Conservation (phyloP, 1,140 invertebrate species). For the Neotoxoptera formosana region DNA sequence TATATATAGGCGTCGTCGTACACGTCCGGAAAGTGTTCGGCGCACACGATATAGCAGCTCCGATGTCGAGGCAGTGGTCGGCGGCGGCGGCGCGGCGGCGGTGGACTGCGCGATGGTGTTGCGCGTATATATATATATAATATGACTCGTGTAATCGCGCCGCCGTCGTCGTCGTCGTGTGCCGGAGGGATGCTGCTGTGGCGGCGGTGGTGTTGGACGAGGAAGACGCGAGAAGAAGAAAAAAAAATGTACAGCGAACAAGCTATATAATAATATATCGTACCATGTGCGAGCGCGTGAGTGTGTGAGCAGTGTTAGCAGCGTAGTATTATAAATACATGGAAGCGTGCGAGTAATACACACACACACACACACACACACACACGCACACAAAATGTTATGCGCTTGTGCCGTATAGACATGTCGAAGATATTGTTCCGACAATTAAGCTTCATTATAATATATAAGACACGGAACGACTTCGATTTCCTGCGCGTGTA, state of each 20-base stretch:
- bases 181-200: not conserved
- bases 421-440: slow-evolving; percentile 46
- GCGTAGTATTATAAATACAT: not conserved
- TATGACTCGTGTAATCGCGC: not conserved
- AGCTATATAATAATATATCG: not conserved
- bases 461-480: slow-evolving; percentile 10
- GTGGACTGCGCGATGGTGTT: not conserved
- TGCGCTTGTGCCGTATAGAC: not conserved
- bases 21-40: not conserved
- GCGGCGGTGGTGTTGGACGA: not conserved
- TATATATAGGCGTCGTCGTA: not conserved
- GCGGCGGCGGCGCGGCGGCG: too few relatives aligned
- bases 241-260: not conserved
- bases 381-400: not conserved
- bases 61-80: not conserved
- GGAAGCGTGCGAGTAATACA: not conserved
- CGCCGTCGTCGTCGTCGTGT: not conserved
- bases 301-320: not conserved
- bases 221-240: not conserved
- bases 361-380: not conserved
- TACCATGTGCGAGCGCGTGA: not conserved
- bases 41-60: not conserved
- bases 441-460: slow-evolving; percentile 48
- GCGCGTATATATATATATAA: too few relatives aligned
- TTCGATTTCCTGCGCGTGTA: not conserved